Percentiles rank a stretch among this genome's conserved stretches.
Evolutionary conservation across 2,797 vertebrate species (phyloP).

Genomic region (Anguilla anguilla): DNA sequence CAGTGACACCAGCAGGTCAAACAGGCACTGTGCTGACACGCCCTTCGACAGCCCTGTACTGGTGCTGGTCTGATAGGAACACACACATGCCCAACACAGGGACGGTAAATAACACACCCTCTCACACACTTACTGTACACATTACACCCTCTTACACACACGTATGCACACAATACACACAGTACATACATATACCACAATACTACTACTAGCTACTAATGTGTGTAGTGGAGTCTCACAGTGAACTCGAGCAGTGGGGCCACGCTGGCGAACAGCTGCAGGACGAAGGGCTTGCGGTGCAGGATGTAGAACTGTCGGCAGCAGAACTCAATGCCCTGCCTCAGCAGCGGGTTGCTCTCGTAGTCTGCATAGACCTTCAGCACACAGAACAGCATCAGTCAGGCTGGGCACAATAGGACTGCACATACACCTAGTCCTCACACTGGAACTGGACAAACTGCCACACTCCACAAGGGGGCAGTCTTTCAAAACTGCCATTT

Average conservation of each 20-base stretch:
- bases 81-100: not conserved
- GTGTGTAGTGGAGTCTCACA: conserved; percentile 70
- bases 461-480: not conserved
- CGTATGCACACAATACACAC: not conserved
- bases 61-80: conserved; percentile 67
- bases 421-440: not conserved
- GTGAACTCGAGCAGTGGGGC: conserved; percentile 95
- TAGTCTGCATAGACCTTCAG: conserved; percentile 93
- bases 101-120: not conserved
- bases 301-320: conserved; percentile 96
- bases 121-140: not conserved
- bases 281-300: conserved; percentile 93
- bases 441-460: too few species aligned
- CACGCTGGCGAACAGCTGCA: conserved; percentile 96
- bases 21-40: conserved; percentile 95
- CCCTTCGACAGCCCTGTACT: conserved; percentile 86
- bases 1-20: conserved; percentile 92
- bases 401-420: not conserved
- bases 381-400: conserved; percentile 7
- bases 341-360: conserved; percentile 91
- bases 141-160: not conserved
- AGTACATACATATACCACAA: not conserved
- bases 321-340: conserved; percentile 93
- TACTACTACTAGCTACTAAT: too few species aligned
- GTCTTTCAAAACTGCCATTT: not conserved